Evolutionary conservation across 2,113 vertebrate genomes (phyloP), one percentile per base, ranked within the genome.

Genomic region (Argyrosomus japonicus): DNA sequence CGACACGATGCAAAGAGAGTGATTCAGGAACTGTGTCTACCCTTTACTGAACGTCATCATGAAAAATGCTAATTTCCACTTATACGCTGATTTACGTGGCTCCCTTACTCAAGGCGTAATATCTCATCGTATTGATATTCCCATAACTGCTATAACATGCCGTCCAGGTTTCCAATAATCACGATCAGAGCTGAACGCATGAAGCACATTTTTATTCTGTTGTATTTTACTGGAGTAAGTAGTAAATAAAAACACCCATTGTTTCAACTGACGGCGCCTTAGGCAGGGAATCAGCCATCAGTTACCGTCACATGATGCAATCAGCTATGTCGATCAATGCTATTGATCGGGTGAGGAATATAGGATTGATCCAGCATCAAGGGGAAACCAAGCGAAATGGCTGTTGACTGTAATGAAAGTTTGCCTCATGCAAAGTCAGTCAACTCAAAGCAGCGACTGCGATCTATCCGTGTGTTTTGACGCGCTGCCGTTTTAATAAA

Each of bases 401-500:
- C 60, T 18, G 75, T 9, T 53, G 67, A 50, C 3, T 10, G 77
- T 58, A 47, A 79, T 82, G 58, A 81, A 81, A 87, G 77, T 85
- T 83, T 40, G 21, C 67, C 63, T 32, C 7, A 0, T 62, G 40
- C 62, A 14, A 61, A 68, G 21, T 9, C 60, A 6, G 54, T 29
- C 15, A 58, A 25, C 56, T 57, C 18, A 4, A 10, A 9, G 11
- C 19, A 0, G n/a, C 1, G 11, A 40, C 23, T 1, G 50, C 0
- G 10, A 82, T 79, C 43, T 7, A 2, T 60, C 50, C 2, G 15
- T 7, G 36, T 40, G 36, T 7, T 48, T 36, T 17, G 73, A 88
- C 79, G 47, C 32, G 0, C 60, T 82, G 29, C 50, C 29, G 0
- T 86, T 93, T 90, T 82, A 90, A 87, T 85, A 79, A 86, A 87